phyloP scores from a whole-genome alignment of 2,113 vertebrate genomes.

The Bagarius yarrelli region DNA sequence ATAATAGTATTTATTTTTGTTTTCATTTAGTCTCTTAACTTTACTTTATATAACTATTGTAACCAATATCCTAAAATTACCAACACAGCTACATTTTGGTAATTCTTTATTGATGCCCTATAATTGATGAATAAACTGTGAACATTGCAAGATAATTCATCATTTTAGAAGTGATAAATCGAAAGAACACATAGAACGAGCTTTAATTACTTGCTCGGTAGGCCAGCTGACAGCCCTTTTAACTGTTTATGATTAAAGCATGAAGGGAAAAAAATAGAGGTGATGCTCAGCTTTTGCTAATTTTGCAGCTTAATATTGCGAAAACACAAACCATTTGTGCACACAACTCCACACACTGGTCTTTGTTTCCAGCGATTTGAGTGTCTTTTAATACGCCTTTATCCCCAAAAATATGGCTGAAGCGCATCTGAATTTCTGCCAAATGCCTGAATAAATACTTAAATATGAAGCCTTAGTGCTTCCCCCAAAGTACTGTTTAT shows the following conservation, averaged over 20 bases:
- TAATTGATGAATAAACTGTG: slow-evolving; percentile 2
- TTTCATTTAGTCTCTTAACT: background rate
- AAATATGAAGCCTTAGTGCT: background rate
- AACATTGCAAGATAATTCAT: background rate
- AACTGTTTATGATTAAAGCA: slow-evolving; percentile 15
- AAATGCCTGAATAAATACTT: too few relatives aligned
- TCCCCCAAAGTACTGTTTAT: background rate
- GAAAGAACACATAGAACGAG: background rate
- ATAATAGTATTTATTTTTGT: background rate
- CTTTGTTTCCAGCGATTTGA: too few relatives aligned
- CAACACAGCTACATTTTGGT: background rate
- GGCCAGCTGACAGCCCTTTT: slow-evolving; percentile 3
- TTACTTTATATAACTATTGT: background rate
- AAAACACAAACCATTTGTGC: too few relatives aligned
- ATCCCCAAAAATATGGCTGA: too few relatives aligned
- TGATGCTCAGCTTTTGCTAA: background rate
- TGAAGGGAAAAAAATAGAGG: slow-evolving; percentile 1
- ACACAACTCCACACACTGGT: too few relatives aligned
- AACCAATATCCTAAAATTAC: background rate
- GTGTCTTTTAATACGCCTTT: too few relatives aligned
- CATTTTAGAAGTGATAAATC: slow-evolving; percentile 7
- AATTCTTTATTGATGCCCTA: background rate
- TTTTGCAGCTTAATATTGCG: background rate
- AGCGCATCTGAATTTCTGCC: too few relatives aligned
- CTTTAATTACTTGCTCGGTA: slow-evolving; percentile 7